Base-by-base conservation (phyloP, 2,888 invertebrate species). In the Slavum lentiscoides region DNA sequence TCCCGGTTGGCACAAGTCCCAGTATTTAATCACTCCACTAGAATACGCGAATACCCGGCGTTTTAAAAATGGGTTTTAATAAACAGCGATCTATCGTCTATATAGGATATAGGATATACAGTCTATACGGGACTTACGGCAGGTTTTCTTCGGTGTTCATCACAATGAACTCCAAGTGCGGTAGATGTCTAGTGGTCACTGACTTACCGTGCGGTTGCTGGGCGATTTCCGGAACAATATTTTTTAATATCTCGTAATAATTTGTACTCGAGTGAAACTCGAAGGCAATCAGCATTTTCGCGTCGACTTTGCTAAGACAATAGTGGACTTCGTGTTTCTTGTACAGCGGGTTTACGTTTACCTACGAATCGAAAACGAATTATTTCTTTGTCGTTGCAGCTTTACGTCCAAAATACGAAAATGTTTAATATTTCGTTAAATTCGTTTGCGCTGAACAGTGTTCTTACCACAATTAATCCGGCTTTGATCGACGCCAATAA, bases 341-440 rank as follows among this genome's bases (percentile, higher is more conserved):
- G 85, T 92, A 94, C 0, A 90, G 90, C 0, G 95, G 92, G 86
- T 96, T 96, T 53, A 95, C 89, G 81, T 91, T 91, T 15, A 93
- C 94, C 88, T 92, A 86, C 0, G 55, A 21, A 11, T 39, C 15
- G 11, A 55, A 86, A 70, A 59, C 7, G 15, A 5, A 58, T 58
- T n/a, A 19, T 58, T 58, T 58, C 7, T 3, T 58, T 58, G 1
- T 58, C n/a, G 43, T 43, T 43, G 9, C 43, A 43, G 43, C 6
- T 58, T 58, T 5, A 5, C n/a, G n/a, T 4, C 19, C 17, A 30
- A 19, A 30, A 21, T 49, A 49, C 30, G n/a, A 8, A 37, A 37
- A 6, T 37, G 2, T 37, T 0, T 64, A 17, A 64, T 30, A 30
- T 17, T 37, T 66, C 19, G 39, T 53, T 19, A 19, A 11, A 19